Percentiles rank a stretch among this genome's conserved stretches.
Conservation (phyloP, 2,797 vertebrate genomes). For the Octomys mimax region DNA sequence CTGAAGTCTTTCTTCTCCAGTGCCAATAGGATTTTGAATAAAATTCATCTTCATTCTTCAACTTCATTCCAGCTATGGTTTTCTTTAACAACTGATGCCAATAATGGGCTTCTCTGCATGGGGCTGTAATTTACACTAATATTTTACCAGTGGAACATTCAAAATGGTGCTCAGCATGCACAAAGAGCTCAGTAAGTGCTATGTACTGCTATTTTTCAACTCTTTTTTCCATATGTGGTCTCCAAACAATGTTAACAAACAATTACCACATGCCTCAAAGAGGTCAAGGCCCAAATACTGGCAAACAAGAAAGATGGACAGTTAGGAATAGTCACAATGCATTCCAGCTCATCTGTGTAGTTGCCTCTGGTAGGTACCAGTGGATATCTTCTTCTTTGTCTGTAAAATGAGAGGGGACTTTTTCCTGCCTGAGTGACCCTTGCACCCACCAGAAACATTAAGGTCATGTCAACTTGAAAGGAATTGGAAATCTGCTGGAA, state of each 20-base stretch:
- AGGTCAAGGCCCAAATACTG: neutral
- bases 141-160: neutral
- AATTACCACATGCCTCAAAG: neutral
- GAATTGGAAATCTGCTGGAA: neutral
- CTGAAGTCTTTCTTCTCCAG: neutral
- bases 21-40: neutral
- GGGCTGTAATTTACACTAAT: neutral
- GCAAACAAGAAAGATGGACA: neutral
- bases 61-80: neutral
- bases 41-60: neutral
- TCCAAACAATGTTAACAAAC: neutral
- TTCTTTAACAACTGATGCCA: neutral
- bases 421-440: neutral
- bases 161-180: fast-evolving
- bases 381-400: neutral
- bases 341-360: neutral
- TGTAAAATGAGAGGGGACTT: neutral
- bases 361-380: neutral
- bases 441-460: neutral
- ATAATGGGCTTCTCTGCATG: neutral
- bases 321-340: neutral
- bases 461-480: neutral
- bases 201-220: neutral
- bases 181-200: constrained; percentile 4
- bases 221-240: neutral